Evolutionary conservation across 37 sponge, comb jelly and placozoan genomes (phyloP).

Genomic region (Haliclona indistincta): DNA sequence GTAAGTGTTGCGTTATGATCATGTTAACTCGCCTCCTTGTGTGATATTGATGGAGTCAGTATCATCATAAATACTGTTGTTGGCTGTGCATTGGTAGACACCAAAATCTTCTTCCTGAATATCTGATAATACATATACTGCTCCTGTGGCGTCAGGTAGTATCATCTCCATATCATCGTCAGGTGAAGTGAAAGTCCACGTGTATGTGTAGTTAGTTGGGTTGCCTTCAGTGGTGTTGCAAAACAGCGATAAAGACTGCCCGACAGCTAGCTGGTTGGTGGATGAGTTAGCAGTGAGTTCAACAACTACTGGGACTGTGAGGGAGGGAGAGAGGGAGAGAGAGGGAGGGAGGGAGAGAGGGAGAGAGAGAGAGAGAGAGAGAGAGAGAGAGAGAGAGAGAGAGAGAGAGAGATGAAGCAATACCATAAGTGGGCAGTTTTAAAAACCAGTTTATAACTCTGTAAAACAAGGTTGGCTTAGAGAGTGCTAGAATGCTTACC

Average conservation of each 20-base stretch:
- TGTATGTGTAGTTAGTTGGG: background rate
- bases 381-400: no score
- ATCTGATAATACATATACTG: background rate
- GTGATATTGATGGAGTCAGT: background rate
- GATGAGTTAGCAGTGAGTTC: slow-evolving; percentile 18
- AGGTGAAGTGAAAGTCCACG: slow-evolving; percentile 3
- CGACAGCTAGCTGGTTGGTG: background rate
- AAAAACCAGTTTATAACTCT: no score
- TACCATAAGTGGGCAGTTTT: no score
- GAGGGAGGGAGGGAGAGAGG: no score
- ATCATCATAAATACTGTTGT: slow-evolving; percentile 11
- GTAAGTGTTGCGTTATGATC: no score
- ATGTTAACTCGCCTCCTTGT: slow-evolving; percentile 10
- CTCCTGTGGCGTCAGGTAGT: background rate
- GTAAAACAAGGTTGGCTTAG: no score
- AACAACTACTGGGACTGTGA: slow-evolving; percentile 15
- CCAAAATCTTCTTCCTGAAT: slow-evolving; percentile 12
- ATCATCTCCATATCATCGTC: background rate
- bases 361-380: no score
- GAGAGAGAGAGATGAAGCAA: no score
- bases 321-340: background rate
- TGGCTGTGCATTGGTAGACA: slow-evolving; percentile 24
- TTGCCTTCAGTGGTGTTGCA: slow-evolving; percentile 11
- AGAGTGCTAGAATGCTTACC: no score
- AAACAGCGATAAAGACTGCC: background rate